Evolutionary conservation across 2,888 invertebrate genomes (phyloP).

Genomic region (Cecidostiba fungosa): DNA sequence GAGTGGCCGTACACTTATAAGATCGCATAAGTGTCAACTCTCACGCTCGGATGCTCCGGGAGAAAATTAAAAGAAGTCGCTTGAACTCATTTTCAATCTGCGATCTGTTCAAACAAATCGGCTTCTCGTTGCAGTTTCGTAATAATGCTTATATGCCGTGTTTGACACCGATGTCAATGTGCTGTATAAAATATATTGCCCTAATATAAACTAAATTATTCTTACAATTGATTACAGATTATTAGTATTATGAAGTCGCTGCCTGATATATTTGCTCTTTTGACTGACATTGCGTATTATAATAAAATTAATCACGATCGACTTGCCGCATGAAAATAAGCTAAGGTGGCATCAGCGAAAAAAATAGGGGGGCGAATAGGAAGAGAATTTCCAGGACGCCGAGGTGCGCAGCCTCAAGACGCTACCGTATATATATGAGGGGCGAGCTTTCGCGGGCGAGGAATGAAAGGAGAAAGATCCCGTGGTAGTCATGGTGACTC

Average conservation of each 20-base stretch:
- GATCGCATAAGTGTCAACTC: too few species aligned
- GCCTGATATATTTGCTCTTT: too few species aligned
- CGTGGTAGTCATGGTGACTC: conserved; percentile 79
- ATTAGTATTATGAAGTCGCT: too few species aligned
- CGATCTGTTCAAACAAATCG: neutral
- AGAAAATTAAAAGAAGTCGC: neutral
- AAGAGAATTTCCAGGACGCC: neutral
- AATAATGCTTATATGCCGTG: neutral
- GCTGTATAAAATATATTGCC: neutral
- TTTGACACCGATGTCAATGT: neutral
- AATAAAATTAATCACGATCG: neutral
- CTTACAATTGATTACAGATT: neutral
- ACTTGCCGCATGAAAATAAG: neutral
- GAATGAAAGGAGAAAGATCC: conserved; percentile 68
- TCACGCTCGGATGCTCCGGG: neutral
- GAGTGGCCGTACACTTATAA: neutral
- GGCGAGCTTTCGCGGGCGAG: conserved; percentile 38
- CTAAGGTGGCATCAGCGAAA: neutral
- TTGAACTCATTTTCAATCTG: neutral
- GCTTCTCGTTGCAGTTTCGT: neutral
- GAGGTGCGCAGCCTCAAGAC: neutral
- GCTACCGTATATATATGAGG: neutral
- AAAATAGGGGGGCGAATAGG: neutral
- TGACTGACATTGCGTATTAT: neutral
- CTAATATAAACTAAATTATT: too few species aligned